Conservation (phyloP, 1,140 invertebrate species). For the Drosophila guanche region DNA sequence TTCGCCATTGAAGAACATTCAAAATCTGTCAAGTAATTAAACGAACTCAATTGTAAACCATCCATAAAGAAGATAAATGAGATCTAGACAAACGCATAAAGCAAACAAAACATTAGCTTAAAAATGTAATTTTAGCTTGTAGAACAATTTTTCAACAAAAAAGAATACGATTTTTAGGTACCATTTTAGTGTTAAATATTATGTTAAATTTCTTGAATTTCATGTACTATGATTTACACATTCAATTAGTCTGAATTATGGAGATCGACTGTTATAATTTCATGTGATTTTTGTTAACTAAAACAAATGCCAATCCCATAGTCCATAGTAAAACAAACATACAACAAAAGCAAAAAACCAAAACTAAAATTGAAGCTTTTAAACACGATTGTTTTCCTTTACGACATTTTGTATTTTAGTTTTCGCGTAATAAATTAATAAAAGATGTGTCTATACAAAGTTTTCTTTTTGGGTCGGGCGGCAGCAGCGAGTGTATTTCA, state of each 20-base stretch:
- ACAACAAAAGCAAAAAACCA: conserved; percentile 11
- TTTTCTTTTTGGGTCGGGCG: too few relatives aligned
- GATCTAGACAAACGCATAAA: conserved; percentile 12
- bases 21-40: conserved; percentile 40
- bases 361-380: conserved; percentile 50
- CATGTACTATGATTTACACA: conserved; percentile 26
- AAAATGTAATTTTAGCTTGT: conserved; percentile 48
- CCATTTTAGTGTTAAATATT: conserved; percentile 17
- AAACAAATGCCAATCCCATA: conserved; percentile 19
- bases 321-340: not conserved
- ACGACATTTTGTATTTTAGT: conserved; percentile 25
- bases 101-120: conserved; percentile 46
- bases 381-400: conserved; percentile 18
- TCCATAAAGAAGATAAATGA: conserved; percentile 29
- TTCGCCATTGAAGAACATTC: not conserved
- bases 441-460: conserved; percentile 44
- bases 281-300: conserved; percentile 68
- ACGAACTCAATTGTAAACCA: conserved; percentile 60
- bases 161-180: conserved; percentile 44
- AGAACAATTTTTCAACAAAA: conserved; percentile 15
- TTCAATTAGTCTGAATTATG: conserved; percentile 54
- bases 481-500: conserved; percentile 20
- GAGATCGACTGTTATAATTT: conserved; percentile 62
- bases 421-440: conserved; percentile 50
- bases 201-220: conserved; percentile 9